Conservation (phyloP, 2,888 invertebrate species). For the Habroteleia sp. region DNA sequence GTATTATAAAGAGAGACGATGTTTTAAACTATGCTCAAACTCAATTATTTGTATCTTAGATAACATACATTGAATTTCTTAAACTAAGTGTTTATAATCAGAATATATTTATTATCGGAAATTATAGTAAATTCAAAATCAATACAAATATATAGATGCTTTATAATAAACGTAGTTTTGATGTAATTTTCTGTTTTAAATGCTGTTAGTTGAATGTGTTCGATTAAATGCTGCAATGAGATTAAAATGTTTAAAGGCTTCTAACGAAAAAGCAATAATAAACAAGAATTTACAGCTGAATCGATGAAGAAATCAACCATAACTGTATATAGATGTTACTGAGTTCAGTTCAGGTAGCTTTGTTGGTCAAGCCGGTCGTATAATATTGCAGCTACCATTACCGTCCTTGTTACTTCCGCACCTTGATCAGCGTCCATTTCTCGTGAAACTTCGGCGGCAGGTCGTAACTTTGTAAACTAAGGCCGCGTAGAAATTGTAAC, state of each 20-base stretch:
- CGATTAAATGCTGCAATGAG: conserved; percentile 12
- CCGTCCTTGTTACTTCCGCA: conserved; percentile 56
- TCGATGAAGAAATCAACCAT: conserved; percentile 33
- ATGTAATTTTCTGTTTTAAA: too few species aligned
- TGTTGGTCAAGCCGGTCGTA: conserved; percentile 52
- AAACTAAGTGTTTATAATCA: too few species aligned
- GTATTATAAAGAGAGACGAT: too few species aligned
- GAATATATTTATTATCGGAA: too few species aligned
- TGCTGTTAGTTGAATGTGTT: conserved; percentile 3
- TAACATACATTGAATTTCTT: too few species aligned
- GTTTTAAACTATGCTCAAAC: too few species aligned
- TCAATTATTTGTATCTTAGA: too few species aligned
- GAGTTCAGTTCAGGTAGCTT: conserved; percentile 31
- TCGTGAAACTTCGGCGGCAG: conserved; percentile 54
- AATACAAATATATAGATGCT: too few species aligned
- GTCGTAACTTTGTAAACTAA: conserved; percentile 59
- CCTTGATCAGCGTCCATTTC: conserved; percentile 58
- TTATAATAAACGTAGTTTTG: too few species aligned
- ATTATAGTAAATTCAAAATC: too few species aligned
- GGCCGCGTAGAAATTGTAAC: conserved; percentile 56
- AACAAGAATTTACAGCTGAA: conserved; percentile 17
- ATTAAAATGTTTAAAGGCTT: conserved; percentile 29
- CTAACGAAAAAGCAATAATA: conserved; percentile 20
- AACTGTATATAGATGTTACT: conserved; percentile 13
- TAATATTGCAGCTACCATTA: conserved; percentile 41